These are phyloP conservation scores for Yponomeuta sedellus DNA, from an alignment of 2,888 invertebrate species.

Conservation along the genomic window DNA sequence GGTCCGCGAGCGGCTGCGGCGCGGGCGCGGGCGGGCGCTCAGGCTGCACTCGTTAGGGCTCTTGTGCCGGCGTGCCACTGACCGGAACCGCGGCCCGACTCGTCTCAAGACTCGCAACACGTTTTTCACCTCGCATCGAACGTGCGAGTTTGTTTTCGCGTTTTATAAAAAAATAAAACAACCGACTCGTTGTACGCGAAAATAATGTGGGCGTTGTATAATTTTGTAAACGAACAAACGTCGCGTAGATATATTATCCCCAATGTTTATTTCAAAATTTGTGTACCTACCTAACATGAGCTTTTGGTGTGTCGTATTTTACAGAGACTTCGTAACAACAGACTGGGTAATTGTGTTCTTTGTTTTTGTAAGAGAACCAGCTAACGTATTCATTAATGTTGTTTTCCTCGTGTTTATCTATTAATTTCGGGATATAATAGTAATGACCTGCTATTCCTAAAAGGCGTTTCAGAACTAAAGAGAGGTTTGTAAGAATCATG, in stretches of 20 bases:
- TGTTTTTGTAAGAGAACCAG: too few relatives aligned
- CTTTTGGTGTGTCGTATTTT: too few relatives aligned
- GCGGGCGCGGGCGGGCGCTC: slow-evolving; percentile 34
- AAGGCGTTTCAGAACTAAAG: too few relatives aligned
- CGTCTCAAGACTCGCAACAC: slow-evolving; percentile 3
- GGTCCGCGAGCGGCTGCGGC: slow-evolving; percentile 46
- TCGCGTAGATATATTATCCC: slow-evolving; percentile 30
- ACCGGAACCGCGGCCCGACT: slow-evolving; percentile 8
- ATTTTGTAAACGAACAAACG: slow-evolving; percentile 29
- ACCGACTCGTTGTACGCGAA: neutral
- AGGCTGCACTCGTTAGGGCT: slow-evolving; percentile 56
- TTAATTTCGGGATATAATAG: too few relatives aligned
- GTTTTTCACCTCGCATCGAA: neutral
- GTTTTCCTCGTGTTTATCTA: too few relatives aligned
- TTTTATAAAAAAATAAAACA: neutral
- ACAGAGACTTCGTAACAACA: too few relatives aligned
- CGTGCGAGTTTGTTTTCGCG: neutral
- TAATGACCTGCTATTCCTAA: too few relatives aligned
- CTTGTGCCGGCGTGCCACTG: slow-evolving; percentile 47
- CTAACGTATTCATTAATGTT: too few relatives aligned
- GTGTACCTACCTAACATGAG: too few relatives aligned
- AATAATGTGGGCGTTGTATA: neutral
- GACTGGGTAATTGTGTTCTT: too few relatives aligned
- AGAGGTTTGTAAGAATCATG: too few relatives aligned
- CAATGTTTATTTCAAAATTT: too few relatives aligned